These are phyloP conservation scores for Pseudoips prasinana DNA, from an alignment of 2,888 invertebrate species.

Conservation along the genomic window DNA sequence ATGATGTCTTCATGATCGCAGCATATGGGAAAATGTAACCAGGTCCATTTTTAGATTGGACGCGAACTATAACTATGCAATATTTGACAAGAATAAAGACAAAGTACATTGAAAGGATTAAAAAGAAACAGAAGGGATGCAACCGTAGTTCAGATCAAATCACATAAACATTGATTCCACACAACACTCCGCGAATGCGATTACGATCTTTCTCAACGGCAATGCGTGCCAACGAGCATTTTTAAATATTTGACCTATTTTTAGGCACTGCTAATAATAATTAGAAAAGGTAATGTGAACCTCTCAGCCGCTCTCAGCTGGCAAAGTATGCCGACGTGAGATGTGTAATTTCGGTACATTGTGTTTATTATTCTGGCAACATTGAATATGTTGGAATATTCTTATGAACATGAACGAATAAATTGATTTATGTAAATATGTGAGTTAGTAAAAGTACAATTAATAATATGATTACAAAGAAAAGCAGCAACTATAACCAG, in stretches of 20 bases:
- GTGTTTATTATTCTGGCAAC: slow-evolving; percentile 42
- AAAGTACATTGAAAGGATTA: too few relatives aligned
- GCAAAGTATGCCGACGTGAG: slow-evolving; percentile 47
- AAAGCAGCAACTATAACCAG: too few relatives aligned
- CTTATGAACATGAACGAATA: too few relatives aligned
- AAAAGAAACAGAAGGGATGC: too few relatives aligned
- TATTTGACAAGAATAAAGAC: too few relatives aligned
- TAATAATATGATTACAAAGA: too few relatives aligned
- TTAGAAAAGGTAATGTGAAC: slow-evolving; percentile 79
- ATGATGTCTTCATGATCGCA: too few relatives aligned
- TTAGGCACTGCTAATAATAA: slow-evolving; percentile 78
- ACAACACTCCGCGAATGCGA: slow-evolving; percentile 53
- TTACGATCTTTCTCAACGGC: slow-evolving; percentile 58
- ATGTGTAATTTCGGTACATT: slow-evolving; percentile 39
- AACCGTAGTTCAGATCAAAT: slow-evolving; percentile 18
- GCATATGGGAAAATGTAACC: too few relatives aligned
- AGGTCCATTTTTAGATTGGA: too few relatives aligned
- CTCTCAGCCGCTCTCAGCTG: slow-evolving; percentile 68
- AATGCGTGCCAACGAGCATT: slow-evolving; percentile 70
- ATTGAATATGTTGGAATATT: slow-evolving; percentile 13
- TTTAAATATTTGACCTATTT: slow-evolving; percentile 80
- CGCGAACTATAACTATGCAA: too few relatives aligned
- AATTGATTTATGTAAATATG: too few relatives aligned
- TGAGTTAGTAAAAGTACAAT: too few relatives aligned
- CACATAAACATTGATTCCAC: slow-evolving; percentile 34